These are phyloP conservation scores for Sesia apiformis DNA, from an alignment of 2,888 invertebrate genomes.

Conservation along the genomic window DNA sequence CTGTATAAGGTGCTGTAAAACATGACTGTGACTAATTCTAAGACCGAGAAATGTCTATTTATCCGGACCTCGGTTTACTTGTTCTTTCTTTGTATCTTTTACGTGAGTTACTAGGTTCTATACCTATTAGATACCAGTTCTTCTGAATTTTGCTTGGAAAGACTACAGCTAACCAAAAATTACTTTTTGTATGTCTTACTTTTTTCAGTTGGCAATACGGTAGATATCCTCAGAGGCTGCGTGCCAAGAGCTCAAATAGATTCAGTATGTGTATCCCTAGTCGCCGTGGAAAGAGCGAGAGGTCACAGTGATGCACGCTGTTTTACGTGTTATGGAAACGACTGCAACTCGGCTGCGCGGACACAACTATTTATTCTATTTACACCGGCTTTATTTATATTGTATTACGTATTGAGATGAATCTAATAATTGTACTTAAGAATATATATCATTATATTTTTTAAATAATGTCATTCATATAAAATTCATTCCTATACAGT, in stretches of 20 bases:
- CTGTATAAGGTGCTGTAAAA: no score
- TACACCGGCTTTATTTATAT: conserved; percentile 16
- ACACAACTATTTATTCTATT: conserved; percentile 12
- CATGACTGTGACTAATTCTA: no score
- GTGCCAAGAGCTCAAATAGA: conserved; percentile 52
- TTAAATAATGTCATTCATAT: no score
- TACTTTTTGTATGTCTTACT: conserved; percentile 1
- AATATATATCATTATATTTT: no score
- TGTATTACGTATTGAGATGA: conserved; percentile 42
- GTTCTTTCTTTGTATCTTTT: no score
- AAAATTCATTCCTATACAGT: no score
- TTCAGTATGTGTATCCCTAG: conserved; percentile 52
- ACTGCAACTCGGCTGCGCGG: conserved; percentile 45
- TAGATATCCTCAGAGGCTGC: conserved; percentile 57
- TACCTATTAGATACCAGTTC: no score
- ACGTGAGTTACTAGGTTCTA: no score
- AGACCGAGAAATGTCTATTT: no score
- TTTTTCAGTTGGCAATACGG: conserved; percentile 60
- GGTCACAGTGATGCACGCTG: conserved; percentile 66
- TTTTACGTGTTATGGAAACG: conserved; percentile 47
- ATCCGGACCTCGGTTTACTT: no score
- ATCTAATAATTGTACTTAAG: conserved; percentile 1
- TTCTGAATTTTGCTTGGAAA: no score
- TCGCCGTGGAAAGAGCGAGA: conserved; percentile 54
- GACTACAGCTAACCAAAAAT: no score